Evolutionary conservation across 2,113 vertebrate species (phyloP), one percentile per base, ranked within the genome.

Genomic region (Helogale parvula): DNA sequence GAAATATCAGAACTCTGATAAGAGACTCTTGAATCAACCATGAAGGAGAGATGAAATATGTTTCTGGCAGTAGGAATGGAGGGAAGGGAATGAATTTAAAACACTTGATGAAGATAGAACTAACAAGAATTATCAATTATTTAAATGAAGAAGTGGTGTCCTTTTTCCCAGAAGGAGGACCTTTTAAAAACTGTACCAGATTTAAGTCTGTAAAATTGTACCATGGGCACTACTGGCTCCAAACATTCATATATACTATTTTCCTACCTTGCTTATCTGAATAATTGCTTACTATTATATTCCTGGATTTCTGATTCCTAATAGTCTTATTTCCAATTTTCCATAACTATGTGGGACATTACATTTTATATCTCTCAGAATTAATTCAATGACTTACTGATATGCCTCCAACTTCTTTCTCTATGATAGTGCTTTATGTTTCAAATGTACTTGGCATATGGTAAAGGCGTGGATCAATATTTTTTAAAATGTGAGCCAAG

Each of bases 401-500:
- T 66, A 23, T 77, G 15, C 27, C 21, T 88, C n/a, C 25, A 91
- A 69, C 13, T 81, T 76, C 31, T 86, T 93, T 93, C 50, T 90
- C n/a, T 87, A 45, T 71, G 17, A 71, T 13, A 52, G 9, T 76
- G 19, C 25, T 95, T 79, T 90, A 60, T 60, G 17, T 79, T 35
- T 84, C 68, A 57, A 0, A 84, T 91, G 9, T 90, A 88, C 29
- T 68, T 84, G 1, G n/a, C 17, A n/a, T 68, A 80, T 23, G 57
- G 19, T 72, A 79, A 88, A 93, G 25, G 23, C 6, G 79, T 33
- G 57, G 27, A 57, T 57, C 14, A 41, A 76, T 92, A 92, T 63
- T 88, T 96, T 85, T 41, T 57, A 92, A 94, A 94, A 94, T 86
- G n/a, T 87, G 21, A 3, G 12, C 29, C 35, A 5, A 90, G 19